Evolutionary conservation across 2,113 vertebrate species (phyloP).

Genomic region (Brachyistius frenatus): DNA sequence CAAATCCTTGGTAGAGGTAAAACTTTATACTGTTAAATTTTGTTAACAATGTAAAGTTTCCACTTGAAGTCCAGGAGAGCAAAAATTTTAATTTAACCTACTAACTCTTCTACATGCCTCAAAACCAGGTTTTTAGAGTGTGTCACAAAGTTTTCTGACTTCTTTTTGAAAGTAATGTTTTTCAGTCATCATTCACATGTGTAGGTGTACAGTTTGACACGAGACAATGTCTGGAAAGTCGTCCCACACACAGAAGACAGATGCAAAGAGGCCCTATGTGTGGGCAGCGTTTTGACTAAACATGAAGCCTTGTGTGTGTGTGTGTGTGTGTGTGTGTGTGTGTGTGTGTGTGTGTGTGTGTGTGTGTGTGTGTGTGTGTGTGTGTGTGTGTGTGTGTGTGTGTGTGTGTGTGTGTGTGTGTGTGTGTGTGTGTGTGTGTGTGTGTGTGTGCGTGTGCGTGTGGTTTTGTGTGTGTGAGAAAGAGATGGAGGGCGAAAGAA

Average conservation of each 20-base stretch:
- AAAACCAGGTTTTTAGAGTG: no score
- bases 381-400: background rate
- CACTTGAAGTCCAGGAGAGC: no score
- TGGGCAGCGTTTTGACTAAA: conserved; percentile 55
- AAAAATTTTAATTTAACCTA: no score
- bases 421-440: no score
- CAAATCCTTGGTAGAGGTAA: no score
- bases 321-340: background rate
- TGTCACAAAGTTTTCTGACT: background rate
- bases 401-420: no score
- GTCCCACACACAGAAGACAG: conserved; percentile 55
- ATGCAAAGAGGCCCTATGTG: conserved; percentile 40
- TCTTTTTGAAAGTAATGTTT: background rate
- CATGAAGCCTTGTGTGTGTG: conserved; percentile 7
- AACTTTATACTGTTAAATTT: no score
- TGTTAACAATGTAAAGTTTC: no score
- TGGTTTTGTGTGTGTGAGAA: conserved; percentile 2
- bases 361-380: no score
- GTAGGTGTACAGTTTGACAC: conserved; percentile 19
- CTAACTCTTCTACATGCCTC: background rate
- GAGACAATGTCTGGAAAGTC: conserved; percentile 52
- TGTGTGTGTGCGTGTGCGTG: no score
- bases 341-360: no score
- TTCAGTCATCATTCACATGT: background rate
- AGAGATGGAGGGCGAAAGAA: conserved; percentile 56